These are phyloP conservation scores for Pantherophis guttatus DNA, from an alignment of 2,113 vertebrate species.

Conservation along the genomic window DNA sequence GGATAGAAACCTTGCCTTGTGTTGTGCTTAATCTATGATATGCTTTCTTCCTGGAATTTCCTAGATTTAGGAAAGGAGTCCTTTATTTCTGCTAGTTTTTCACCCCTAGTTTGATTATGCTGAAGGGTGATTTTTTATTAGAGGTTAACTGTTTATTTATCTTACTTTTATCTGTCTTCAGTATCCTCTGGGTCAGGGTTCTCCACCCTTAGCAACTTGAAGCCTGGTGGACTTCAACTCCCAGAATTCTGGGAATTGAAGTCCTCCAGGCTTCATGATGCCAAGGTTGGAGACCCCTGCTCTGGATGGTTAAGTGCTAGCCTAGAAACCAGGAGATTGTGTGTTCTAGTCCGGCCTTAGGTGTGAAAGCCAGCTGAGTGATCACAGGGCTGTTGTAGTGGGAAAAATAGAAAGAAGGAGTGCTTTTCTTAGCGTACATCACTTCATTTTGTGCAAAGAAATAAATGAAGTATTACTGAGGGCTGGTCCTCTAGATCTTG, in stretches of 20 bases:
- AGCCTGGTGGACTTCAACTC: no score
- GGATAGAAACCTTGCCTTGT: neutral
- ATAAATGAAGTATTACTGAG: conserved; percentile 15
- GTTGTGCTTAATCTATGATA: neutral
- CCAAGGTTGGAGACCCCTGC: no score
- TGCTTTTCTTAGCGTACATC: conserved; percentile 4
- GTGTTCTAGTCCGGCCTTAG: neutral
- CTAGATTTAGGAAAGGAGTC: neutral
- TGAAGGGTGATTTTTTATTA: neutral
- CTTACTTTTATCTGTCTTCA: neutral
- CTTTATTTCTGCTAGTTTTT: neutral
- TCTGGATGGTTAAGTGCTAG: neutral
- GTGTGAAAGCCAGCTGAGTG: neutral
- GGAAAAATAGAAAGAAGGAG: neutral
- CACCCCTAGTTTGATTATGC: neutral
- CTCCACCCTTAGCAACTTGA: no score
- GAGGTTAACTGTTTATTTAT: neutral
- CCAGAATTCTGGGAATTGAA: no score
- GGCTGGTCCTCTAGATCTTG: neutral
- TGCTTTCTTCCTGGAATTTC: neutral
- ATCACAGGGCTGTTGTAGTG: neutral
- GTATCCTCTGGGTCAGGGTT: neutral
- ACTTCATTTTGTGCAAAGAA: neutral
- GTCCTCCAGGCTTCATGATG: no score
- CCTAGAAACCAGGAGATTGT: neutral